Evolutionary conservation across 2,113 vertebrate genomes (phyloP), one percentile per base, ranked within the genome.

Genomic region (Callospermophilus lateralis): DNA sequence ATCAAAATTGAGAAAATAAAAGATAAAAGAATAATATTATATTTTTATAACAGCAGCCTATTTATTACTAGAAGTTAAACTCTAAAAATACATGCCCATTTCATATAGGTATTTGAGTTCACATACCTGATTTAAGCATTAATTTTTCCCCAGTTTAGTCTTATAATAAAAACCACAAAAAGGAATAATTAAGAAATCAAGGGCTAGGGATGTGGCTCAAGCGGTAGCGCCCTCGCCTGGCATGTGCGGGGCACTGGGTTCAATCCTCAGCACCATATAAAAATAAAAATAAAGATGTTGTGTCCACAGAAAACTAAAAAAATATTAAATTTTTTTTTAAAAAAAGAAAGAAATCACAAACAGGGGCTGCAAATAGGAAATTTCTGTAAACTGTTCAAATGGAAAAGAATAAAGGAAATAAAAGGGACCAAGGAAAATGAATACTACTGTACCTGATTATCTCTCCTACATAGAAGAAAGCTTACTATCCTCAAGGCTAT

Each of bases 1-100:
- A 80, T 63, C 67, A 96, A 92, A 92, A 76, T 51, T 37, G 48
- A 16, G 39, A 79, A 93, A 87, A 87, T 32, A 96, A 76, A 80
- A 86, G 42, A 68, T 37, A 87, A 81, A n/a, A 61, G 8, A 68
- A 1, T 65, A 45, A 63, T 42, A 80, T n/a, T 53, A 8, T 12
- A 51, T 65, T 39, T 39, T 65, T 53, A 78, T 55, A 94, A 63
- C 13, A 34, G 79, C 32, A 84, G 9, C 8, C 67, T 67, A 70
- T 83, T 83, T 83, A 68, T 79, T 85, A 81, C 3, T 61, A 19
- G 30, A 96, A 93, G 15, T 53, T 68, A 93, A 67, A 28, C 11
- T 78, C 73, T 37, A 90, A 84, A 76, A 8, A 83, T 34, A 72
- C n/a, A 45, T 2, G 12, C 30, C 63, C 45, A 15, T 73, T 95